phyloP scores from a whole-genome alignment of 1,140 invertebrate genomes.

The Callitettix versicolor region DNA sequence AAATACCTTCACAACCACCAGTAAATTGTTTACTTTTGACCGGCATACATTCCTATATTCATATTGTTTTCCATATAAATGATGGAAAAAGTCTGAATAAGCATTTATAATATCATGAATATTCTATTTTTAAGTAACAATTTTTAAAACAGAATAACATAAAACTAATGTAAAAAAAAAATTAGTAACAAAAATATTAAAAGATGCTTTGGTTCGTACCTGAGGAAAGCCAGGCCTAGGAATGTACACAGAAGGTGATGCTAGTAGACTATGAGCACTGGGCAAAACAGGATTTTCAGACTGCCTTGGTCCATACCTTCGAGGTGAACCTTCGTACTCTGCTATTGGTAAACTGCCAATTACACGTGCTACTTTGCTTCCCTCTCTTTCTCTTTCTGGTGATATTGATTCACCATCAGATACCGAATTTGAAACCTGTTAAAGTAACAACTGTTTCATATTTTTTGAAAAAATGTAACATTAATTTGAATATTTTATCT shows the following conservation, averaged over 20 bases:
- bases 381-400: constrained; percentile 31
- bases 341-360: constrained; percentile 82
- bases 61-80: too few species aligned
- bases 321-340: constrained; percentile 83
- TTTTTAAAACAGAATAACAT: too few species aligned
- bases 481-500: background rate
- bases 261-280: constrained; percentile 44
- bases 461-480: background rate
- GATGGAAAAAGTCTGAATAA: too few species aligned
- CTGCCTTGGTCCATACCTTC: constrained; percentile 58
- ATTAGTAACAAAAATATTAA: too few species aligned
- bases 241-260: constrained; percentile 52
- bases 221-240: constrained; percentile 60
- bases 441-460: background rate
- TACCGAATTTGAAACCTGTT: constrained; percentile 37
- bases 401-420: constrained; percentile 41
- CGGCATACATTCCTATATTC: too few species aligned
- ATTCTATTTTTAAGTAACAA: too few species aligned
- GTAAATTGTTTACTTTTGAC: too few species aligned
- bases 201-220: too few species aligned
- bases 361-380: constrained; percentile 56
- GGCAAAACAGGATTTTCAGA: constrained; percentile 39
- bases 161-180: too few species aligned
- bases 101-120: too few species aligned
- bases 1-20: too few species aligned